phyloP scores from a whole-genome alignment of 2,888 invertebrate species.

The Acronicta aceris region DNA sequence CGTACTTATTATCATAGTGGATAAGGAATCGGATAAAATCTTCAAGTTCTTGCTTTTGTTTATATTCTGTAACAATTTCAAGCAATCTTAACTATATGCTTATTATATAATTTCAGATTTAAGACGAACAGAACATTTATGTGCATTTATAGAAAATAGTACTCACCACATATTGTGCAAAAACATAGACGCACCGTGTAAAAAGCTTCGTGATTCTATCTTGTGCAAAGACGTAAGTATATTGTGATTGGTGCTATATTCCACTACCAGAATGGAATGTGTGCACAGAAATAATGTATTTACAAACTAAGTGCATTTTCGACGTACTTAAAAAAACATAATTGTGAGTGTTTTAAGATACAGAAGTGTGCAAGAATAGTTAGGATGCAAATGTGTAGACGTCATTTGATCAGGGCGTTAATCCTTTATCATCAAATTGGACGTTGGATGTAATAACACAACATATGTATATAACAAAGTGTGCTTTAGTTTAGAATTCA shows the following conservation, averaged over 20 bases:
- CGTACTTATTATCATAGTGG: constrained; percentile 68
- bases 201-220: constrained; percentile 59
- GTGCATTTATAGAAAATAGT: constrained; percentile 60
- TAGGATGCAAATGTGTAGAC: constrained; percentile 37
- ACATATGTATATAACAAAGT: constrained; percentile 33
- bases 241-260: constrained; percentile 62
- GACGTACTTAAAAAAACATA: constrained; percentile 14
- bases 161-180: constrained; percentile 65
- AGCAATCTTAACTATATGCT: constrained; percentile 25
- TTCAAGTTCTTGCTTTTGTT: constrained; percentile 74
- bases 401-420: constrained; percentile 32
- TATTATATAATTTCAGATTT: background rate
- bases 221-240: constrained; percentile 66
- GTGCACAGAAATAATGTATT: constrained; percentile 48
- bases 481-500: constrained; percentile 33
- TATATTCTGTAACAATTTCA: constrained; percentile 77
- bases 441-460: constrained; percentile 33
- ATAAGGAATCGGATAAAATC: constrained; percentile 75
- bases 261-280: constrained; percentile 56
- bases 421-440: constrained; percentile 35
- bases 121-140: constrained; percentile 28
- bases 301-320: constrained; percentile 52
- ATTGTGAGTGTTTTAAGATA: constrained; percentile 26
- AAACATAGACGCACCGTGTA: constrained; percentile 59
- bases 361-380: constrained; percentile 39